phyloP scores from a whole-genome alignment of 1,140 invertebrate species.

The Potamilus streckersoni region DNA sequence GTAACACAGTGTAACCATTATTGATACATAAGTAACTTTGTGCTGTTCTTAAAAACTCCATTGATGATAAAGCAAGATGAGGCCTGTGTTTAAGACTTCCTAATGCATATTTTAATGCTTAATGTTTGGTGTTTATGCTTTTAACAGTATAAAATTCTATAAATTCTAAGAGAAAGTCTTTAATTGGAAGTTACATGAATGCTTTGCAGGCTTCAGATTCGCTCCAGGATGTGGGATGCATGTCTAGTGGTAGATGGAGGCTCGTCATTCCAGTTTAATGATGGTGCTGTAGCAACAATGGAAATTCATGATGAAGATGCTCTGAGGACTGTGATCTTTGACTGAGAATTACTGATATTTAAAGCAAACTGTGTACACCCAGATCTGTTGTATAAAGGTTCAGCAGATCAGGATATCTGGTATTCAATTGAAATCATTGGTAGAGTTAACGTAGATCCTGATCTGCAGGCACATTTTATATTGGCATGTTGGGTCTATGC shows the following conservation, averaged over 20 bases:
- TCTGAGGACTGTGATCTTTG: constrained; percentile 79
- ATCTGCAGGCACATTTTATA: too few species aligned
- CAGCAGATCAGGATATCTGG: too few species aligned
- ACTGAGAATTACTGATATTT: constrained; percentile 23
- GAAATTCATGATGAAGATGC: constrained; percentile 89
- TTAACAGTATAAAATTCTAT: neutral
- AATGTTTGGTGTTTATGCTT: neutral
- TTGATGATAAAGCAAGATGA: neutral
- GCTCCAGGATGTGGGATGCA: constrained; percentile 94
- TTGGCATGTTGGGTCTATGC: too few species aligned
- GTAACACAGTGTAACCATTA: too few species aligned
- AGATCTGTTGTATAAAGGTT: too few species aligned
- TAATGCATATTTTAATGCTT: neutral
- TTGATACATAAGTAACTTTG: too few species aligned
- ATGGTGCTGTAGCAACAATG: constrained; percentile 87
- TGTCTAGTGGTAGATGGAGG: constrained; percentile 97
- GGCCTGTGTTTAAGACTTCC: neutral
- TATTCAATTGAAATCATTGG: too few species aligned
- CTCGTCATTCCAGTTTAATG: constrained; percentile 93
- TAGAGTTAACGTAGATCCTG: too few species aligned
- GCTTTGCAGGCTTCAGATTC: constrained; percentile 76
- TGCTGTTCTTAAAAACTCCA: too few species aligned
- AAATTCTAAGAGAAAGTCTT: neutral
- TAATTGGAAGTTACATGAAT: neutral
- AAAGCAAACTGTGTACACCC: too few species aligned